Base-by-base conservation (phyloP, 2,888 invertebrate genomes). In the Trachelus iudaicus region DNA sequence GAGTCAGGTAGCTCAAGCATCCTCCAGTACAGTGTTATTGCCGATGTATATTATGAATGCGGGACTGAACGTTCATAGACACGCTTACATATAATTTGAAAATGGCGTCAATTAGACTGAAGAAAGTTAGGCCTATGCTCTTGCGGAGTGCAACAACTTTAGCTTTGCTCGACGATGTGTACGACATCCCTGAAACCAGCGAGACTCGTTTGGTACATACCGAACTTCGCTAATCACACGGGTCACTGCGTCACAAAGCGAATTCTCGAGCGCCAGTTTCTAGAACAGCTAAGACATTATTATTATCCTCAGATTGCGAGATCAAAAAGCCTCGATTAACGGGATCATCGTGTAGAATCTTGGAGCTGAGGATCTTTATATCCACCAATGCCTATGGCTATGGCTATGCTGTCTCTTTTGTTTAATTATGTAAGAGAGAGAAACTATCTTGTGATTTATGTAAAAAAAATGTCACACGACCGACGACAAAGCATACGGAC, bases 151-250 rank as follows among this genome's bases (percentile, higher is more conserved):
- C 75, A 78, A 78, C 75, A 78, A 78, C 79, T 81, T 79, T 81
- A 78, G 84, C 86, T 87, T 87, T 87, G 85, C 85, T 83, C 81
- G 82, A 75, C 84, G 81, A 86, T 81, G 85, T 84, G 86, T 84
- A 84, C 80, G 83, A 79, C 85, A 82, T 83, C 82, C 83, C 85
- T 83, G 87, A 89, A 87, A 90, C 86, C 84, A 85, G 83, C 81
- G 83, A 56, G 23, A 56, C 56, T 56, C 56, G 56, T 56, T 56
- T 56, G 56, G 56, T 56, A 56, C 56, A 23, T 56, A 56, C 86
- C 87, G 85, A 91, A 91, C 88, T 91, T 90, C 87, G 86, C 85
- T 88, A 91, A 91, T 91, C 89, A 91, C 87, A 90, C 89, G 88
- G 90, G 86, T 87, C 88, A 87, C 81, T 90, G 90, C 89, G 86